A percentile compares a stretch with the other conserved stretches of the same genome.
Conservation (phyloP, 2,113 vertebrate species). For the Rhinolophus ferrumequinum region DNA sequence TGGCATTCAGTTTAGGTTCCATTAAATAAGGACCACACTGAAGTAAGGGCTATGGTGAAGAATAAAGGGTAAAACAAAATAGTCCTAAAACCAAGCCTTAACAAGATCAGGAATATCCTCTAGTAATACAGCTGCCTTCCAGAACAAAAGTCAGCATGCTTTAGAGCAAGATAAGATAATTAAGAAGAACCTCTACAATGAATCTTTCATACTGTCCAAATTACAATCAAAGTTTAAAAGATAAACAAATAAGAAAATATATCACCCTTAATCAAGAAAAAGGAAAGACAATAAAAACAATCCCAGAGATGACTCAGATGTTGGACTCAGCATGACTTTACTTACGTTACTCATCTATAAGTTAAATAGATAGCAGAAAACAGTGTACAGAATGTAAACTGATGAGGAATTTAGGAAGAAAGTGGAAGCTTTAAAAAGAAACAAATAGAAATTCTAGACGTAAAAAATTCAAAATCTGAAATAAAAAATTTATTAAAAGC, state of each 20-base stretch:
- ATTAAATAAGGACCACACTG: not conserved
- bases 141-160: not conserved
- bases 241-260: not conserved
- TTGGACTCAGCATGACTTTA: not conserved
- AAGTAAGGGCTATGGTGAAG: not conserved
- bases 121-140: not conserved
- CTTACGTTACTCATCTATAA: not conserved
- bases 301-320: not conserved
- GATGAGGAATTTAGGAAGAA: not conserved
- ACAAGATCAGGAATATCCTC: not conserved
- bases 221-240: not conserved
- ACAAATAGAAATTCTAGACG: too few species aligned
- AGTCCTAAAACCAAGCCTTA: not conserved
- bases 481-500: not conserved
- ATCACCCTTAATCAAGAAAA: not conserved
- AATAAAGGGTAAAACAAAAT: not conserved
- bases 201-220: not conserved
- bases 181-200: not conserved
- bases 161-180: not conserved
- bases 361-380: not conserved
- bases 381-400: not conserved
- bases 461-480: not conserved
- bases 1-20: not conserved
- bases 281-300: not conserved
- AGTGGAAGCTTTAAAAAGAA: not conserved